Conservation (phyloP, 2,888 invertebrate genomes). For the Oligia latruncula region DNA sequence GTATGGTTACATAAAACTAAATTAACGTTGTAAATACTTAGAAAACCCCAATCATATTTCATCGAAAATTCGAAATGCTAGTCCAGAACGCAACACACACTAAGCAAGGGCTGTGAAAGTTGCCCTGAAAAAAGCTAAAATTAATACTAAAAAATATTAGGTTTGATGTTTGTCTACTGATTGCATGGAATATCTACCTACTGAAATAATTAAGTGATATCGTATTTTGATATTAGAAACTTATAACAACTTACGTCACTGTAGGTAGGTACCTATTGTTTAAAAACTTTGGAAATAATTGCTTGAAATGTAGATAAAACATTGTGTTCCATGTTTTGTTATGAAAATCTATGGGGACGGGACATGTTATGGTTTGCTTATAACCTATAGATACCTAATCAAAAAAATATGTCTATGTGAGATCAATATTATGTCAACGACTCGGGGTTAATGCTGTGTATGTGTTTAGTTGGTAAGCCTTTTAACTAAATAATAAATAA, state of each 20-base stretch:
- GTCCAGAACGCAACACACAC: not conserved
- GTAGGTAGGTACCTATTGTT: not conserved
- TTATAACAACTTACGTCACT: not conserved
- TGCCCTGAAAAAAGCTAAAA: slow-evolving; percentile 9
- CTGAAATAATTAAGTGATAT: not conserved
- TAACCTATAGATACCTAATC: too few species aligned
- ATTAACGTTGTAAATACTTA: slow-evolving; percentile 9
- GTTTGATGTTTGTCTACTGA: not conserved
- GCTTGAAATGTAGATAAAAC: not conserved
- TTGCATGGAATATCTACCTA: not conserved
- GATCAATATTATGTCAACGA: too few species aligned
- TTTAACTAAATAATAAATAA: too few species aligned
- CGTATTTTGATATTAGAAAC: not conserved
- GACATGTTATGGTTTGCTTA: not conserved
- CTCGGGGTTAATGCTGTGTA: too few species aligned
- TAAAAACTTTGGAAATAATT: not conserved
- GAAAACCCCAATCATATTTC: not conserved
- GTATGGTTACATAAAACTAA: slow-evolving; percentile 10
- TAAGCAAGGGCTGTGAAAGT: not conserved
- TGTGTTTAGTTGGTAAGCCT: too few species aligned
- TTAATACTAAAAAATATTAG: not conserved
- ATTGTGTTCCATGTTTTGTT: not conserved
- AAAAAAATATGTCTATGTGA: too few species aligned
- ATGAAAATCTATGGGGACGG: not conserved
- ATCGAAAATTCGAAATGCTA: not conserved